Evolutionary conservation across 1,140 invertebrate species (phyloP).

Genomic region (Whitmania pigra): DNA sequence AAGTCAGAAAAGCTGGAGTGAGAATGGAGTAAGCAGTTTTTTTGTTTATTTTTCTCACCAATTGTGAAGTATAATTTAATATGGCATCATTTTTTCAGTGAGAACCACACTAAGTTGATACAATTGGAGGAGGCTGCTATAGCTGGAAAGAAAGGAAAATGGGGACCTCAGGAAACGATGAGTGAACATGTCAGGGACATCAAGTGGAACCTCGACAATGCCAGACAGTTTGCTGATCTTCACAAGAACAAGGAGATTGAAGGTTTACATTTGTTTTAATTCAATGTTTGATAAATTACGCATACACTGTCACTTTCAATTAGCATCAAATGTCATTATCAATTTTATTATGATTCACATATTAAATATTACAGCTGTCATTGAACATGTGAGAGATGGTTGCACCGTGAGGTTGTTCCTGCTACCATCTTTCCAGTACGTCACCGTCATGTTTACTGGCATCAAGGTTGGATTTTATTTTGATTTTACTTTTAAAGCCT

Average conservation of each 20-base stretch:
- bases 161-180: conserved; percentile 45
- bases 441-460: conserved; percentile 86
- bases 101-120: conserved; percentile 49
- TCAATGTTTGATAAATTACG: background rate
- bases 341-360: background rate
- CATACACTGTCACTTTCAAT: too few relatives aligned
- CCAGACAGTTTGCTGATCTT: conserved; percentile 66
- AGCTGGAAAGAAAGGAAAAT: conserved; percentile 70
- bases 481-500: background rate
- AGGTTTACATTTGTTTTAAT: conserved; percentile 33
- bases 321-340: too few relatives aligned
- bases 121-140: conserved; percentile 85
- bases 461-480: conserved; percentile 34
- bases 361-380: conserved; percentile 53
- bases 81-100: conserved; percentile 29
- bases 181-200: conserved; percentile 66
- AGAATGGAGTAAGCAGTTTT: conserved; percentile 1
- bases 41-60: background rate
- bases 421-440: conserved; percentile 68
- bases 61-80: background rate
- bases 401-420: conserved; percentile 81
- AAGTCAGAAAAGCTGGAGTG: conserved; percentile 65
- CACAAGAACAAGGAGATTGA: conserved; percentile 61
- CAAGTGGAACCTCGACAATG: conserved; percentile 73
- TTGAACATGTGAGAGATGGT: conserved; percentile 90